Evolutionary conservation across 1,140 invertebrate species (phyloP).

Genomic region (Caenorhabditis inopinata): DNA sequence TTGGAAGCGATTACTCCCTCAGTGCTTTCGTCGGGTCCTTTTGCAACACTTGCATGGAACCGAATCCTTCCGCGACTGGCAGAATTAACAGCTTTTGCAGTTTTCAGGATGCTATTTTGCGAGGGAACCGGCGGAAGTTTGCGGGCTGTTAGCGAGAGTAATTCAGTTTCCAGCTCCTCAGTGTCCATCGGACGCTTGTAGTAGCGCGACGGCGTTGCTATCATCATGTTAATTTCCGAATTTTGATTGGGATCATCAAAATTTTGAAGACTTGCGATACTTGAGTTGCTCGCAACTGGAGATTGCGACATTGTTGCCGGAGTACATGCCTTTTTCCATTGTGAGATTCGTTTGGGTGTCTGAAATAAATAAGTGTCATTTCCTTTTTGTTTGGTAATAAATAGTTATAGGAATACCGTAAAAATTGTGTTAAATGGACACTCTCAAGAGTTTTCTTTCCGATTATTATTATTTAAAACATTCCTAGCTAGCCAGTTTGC

Average conservation of each 20-base stretch:
- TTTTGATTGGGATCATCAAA: not conserved
- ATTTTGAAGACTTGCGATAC: not conserved
- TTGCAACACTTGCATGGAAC: not conserved
- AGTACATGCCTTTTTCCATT: not conserved
- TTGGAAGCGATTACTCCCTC: not conserved
- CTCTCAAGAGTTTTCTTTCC: too few relatives aligned
- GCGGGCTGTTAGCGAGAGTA: not conserved
- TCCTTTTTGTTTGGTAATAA: too few relatives aligned
- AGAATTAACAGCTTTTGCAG: not conserved
- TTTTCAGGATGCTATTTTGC: conserved; percentile 1
- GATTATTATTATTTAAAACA: too few relatives aligned
- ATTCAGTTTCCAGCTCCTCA: not conserved
- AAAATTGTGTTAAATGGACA: too few relatives aligned
- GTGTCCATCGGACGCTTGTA: not conserved
- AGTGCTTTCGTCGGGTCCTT: not conserved
- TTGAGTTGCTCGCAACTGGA: not conserved
- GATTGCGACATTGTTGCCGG: not conserved
- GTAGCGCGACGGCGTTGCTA: not conserved
- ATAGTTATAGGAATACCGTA: too few relatives aligned
- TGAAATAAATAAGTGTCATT: too few relatives aligned
- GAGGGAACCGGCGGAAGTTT: not conserved
- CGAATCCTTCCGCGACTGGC: not conserved
- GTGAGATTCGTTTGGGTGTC: not conserved
- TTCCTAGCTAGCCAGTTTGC: too few relatives aligned
- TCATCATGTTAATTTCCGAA: not conserved